Percentiles rank a stretch among this genome's conserved stretches.
These are phyloP conservation scores for Argyra leucocephala DNA, from an alignment of 2,888 invertebrate species.

Conservation along the genomic window DNA sequence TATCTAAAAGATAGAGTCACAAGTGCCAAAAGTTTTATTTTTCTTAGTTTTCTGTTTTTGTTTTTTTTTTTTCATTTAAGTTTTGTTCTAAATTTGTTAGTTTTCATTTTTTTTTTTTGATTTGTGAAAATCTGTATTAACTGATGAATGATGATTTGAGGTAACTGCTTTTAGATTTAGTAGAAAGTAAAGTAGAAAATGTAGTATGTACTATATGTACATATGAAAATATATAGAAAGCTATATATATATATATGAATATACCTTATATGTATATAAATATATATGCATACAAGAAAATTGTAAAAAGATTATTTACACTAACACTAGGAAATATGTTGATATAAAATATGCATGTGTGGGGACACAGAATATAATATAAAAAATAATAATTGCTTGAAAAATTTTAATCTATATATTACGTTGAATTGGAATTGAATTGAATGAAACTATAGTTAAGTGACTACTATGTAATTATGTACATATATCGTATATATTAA, in stretches of 20 bases:
- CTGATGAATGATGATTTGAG: background rate
- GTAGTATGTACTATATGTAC: too few relatives aligned
- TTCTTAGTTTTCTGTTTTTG: background rate
- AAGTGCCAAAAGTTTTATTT: conserved; percentile 3
- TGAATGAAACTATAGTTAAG: too few relatives aligned
- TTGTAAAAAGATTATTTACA: background rate
- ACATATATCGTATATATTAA: too few relatives aligned
- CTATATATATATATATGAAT: background rate
- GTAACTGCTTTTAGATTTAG: conserved; percentile 2
- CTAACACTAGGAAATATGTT: too few relatives aligned
- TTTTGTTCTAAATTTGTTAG: background rate
- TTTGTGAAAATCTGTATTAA: background rate
- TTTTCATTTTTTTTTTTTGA: background rate
- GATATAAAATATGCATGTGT: too few relatives aligned
- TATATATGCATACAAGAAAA: background rate
- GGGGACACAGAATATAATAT: too few relatives aligned
- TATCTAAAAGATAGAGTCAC: background rate
- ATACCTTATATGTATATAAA: background rate
- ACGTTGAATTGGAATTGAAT: too few relatives aligned
- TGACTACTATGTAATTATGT: too few relatives aligned
- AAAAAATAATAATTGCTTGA: too few relatives aligned
- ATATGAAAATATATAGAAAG: background rate
- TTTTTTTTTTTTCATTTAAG: background rate
- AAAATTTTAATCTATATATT: too few relatives aligned
- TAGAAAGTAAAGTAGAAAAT: too few relatives aligned